A percentile compares a stretch with the other conserved stretches of the same genome.
Evolutionary conservation across 2,888 invertebrate species (phyloP).

Genomic region (Drosophila pegasa): DNA sequence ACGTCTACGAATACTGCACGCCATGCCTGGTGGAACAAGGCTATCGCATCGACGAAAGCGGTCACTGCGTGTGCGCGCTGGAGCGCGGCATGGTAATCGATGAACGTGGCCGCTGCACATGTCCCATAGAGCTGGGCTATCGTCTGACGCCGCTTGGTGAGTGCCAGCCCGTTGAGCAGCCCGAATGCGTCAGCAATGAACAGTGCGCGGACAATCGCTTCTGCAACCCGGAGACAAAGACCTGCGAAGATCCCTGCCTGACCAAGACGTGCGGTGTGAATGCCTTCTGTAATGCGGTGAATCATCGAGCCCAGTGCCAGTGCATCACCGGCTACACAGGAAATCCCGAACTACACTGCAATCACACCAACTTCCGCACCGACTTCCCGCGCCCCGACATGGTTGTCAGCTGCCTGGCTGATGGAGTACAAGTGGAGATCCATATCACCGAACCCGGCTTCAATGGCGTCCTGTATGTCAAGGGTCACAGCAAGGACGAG

Average conservation of each 20-base stretch:
- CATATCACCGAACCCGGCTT: conserved; percentile 90
- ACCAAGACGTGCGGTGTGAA: conserved; percentile 90
- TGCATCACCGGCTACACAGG: conserved; percentile 92
- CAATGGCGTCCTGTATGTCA: conserved; percentile 96
- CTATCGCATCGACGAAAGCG: conserved; percentile 90
- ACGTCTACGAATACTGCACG: conserved; percentile 91
- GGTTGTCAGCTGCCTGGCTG: conserved; percentile 95
- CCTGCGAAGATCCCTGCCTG: conserved; percentile 92
- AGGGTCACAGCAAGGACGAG: conserved; percentile 97
- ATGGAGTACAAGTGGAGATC: conserved; percentile 95
- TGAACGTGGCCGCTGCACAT: conserved; percentile 91
- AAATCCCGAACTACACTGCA: conserved; percentile 91
- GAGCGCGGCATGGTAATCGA: conserved; percentile 92
- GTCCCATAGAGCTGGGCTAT: conserved; percentile 89
- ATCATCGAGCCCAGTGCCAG: conserved; percentile 91
- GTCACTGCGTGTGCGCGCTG: conserved; percentile 92
- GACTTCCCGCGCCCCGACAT: conserved; percentile 94
- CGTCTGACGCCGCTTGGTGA: conserved; percentile 87
- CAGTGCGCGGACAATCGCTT: conserved; percentile 92
- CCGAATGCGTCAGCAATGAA: conserved; percentile 89
- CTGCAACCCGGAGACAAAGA: conserved; percentile 89
- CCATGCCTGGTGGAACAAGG: conserved; percentile 90
- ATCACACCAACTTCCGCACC: conserved; percentile 87
- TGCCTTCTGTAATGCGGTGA: conserved; percentile 91
- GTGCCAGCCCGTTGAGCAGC: conserved; percentile 86